Conservation (phyloP, 2,113 vertebrate species). For the Heliornis fulica region DNA sequence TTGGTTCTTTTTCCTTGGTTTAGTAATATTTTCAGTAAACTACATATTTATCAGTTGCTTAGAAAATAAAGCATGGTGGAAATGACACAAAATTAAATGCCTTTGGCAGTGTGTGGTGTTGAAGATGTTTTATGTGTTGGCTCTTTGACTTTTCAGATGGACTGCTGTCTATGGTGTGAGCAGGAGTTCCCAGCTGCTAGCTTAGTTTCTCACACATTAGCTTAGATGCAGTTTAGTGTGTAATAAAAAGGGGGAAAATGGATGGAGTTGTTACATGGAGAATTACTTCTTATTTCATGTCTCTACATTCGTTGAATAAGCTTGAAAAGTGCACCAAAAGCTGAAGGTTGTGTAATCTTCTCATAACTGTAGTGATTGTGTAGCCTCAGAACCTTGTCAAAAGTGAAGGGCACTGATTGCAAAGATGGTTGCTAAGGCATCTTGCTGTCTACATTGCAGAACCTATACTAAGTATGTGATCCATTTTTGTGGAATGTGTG, state of each 20-base stretch:
- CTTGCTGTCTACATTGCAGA: neutral
- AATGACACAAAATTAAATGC: neutral
- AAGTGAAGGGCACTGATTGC: neutral
- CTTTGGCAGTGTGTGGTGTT: neutral
- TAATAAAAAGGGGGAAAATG: neutral
- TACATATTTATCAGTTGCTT: neutral
- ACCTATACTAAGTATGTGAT: neutral
- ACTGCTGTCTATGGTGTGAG: neutral
- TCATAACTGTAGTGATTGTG: neutral
- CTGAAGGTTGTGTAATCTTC: neutral
- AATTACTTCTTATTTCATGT: neutral
- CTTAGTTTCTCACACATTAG: fast-evolving
- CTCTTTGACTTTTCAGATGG: neutral
- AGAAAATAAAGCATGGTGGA: neutral
- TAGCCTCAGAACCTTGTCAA: neutral
- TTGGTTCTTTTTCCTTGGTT: neutral
- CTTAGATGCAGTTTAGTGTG: neutral
- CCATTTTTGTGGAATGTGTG: neutral
- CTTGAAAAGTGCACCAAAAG: neutral
- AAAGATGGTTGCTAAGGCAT: neutral
- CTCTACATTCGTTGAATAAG: neutral
- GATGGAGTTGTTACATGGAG: neutral
- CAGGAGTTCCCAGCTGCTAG: neutral
- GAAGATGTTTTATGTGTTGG: neutral
- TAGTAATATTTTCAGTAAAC: neutral